phyloP scores from a whole-genome alignment of 1,140 invertebrate genomes.

The Drosophila gunungcola region DNA sequence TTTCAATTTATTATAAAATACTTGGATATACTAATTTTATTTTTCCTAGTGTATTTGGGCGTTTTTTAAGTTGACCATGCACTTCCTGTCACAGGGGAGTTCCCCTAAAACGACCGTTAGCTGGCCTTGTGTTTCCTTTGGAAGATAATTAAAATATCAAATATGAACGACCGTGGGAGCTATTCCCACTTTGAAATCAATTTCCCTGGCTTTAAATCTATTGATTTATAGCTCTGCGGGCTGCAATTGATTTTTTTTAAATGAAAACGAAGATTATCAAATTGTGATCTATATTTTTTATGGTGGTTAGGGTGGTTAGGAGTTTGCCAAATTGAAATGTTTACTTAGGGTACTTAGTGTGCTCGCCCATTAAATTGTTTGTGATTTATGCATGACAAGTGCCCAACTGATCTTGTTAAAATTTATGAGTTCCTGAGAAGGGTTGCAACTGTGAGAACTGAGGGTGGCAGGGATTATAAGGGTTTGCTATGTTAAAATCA shows the following conservation, averaged over 20 bases:
- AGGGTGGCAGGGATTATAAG: slow-evolving; percentile 29
- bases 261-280: slow-evolving; percentile 44
- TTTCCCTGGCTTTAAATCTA: slow-evolving; percentile 38
- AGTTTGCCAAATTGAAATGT: slow-evolving; percentile 65
- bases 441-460: slow-evolving; percentile 26
- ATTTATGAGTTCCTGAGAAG: slow-evolving; percentile 39
- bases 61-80: slow-evolving; percentile 48
- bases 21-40: too few relatives aligned
- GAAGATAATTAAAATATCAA: slow-evolving; percentile 10
- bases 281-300: slow-evolving; percentile 35
- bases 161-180: slow-evolving; percentile 60
- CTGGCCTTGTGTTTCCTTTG: slow-evolving; percentile 63
- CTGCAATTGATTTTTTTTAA: slow-evolving; percentile 71
- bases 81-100: slow-evolving; percentile 62
- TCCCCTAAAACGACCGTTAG: slow-evolving; percentile 39
- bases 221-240: slow-evolving; percentile 75
- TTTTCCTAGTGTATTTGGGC: not conserved
- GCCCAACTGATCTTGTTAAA: slow-evolving; percentile 25
- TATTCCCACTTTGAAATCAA: slow-evolving; percentile 16
- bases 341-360: slow-evolving; percentile 16
- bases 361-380: slow-evolving; percentile 50
- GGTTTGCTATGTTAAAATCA: slow-evolving; percentile 1
- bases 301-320: slow-evolving; percentile 25
- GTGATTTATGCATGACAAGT: slow-evolving; percentile 75
- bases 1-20: too few relatives aligned